phyloP scores from a whole-genome alignment of 2,797 vertebrate genomes.

The Xyrichtys novacula region DNA sequence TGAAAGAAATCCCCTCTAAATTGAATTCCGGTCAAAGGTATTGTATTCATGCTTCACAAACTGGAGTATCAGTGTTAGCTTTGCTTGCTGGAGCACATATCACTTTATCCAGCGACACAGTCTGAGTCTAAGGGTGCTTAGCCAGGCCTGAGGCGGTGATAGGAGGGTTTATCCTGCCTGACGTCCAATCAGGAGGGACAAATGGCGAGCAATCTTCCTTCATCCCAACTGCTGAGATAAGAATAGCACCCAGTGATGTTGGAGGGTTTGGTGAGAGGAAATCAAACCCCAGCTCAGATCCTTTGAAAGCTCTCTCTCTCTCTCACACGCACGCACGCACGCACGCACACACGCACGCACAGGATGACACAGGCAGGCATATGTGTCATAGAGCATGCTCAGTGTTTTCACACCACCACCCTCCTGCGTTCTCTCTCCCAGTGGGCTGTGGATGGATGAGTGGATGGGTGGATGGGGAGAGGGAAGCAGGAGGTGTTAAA shows the following conservation, averaged over 20 bases:
- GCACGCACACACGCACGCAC: neutral
- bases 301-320: neutral
- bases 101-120: slow-evolving; percentile 7
- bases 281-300: slow-evolving; percentile 30
- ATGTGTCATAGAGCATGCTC: slow-evolving; percentile 36
- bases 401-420: slow-evolving; percentile 48
- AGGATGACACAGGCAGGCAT: slow-evolving; percentile 26
- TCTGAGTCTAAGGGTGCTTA: slow-evolving; percentile 12
- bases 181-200: slow-evolving; percentile 31
- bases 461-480: slow-evolving; percentile 32
- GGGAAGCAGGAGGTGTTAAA: slow-evolving; percentile 60
- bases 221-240: slow-evolving; percentile 32
- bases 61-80: neutral
- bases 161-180: neutral
- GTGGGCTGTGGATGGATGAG: slow-evolving; percentile 11
- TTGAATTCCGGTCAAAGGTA: neutral
- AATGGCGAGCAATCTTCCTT: slow-evolving; percentile 21
- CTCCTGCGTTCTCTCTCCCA: slow-evolving; percentile 36
- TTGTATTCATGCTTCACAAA: neutral
- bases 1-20: neutral
- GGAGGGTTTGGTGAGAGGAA: slow-evolving; percentile 26
- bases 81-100: slow-evolving; percentile 1
- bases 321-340: neutral
- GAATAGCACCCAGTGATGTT: slow-evolving; percentile 41
- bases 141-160: slow-evolving; percentile 11